These are phyloP conservation scores for Serrognathus titanus DNA, from an alignment of 2,888 invertebrate species.

Conservation along the genomic window DNA sequence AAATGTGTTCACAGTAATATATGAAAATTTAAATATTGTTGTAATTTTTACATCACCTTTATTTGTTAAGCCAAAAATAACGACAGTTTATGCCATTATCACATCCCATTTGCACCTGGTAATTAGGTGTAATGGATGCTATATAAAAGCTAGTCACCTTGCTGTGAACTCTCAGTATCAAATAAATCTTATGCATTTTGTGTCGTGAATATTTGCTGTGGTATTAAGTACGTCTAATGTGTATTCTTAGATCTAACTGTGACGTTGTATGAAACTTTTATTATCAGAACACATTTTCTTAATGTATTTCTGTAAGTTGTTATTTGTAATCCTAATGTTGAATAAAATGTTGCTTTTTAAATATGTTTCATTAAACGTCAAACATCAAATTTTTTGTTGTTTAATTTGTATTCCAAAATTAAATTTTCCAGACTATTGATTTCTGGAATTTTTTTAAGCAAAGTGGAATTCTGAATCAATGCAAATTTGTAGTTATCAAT, in stretches of 20 bases:
- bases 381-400: background rate
- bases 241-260: slow-evolving; percentile 7
- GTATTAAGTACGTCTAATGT: slow-evolving; percentile 10
- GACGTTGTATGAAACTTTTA: slow-evolving; percentile 1
- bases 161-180: background rate
- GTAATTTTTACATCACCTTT: background rate
- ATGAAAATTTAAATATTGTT: background rate
- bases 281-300: slow-evolving; percentile 5
- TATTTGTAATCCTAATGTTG: slow-evolving; percentile 17
- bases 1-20: no score
- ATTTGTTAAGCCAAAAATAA: no score
- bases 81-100: no score
- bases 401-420: no score
- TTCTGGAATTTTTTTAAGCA: no score
- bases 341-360: slow-evolving; percentile 16
- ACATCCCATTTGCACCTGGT: no score
- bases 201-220: slow-evolving; percentile 6
- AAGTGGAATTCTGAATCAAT: no score
- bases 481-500: no score
- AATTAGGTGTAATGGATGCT: no score
- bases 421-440: no score
- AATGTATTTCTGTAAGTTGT: slow-evolving; percentile 16
- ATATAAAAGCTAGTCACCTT: background rate
- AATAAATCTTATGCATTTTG: slow-evolving; percentile 16
- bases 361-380: background rate